Evolutionary conservation across 2,113 vertebrate species (phyloP).

Genomic region (Cyphomyrus discorhynchus): DNA sequence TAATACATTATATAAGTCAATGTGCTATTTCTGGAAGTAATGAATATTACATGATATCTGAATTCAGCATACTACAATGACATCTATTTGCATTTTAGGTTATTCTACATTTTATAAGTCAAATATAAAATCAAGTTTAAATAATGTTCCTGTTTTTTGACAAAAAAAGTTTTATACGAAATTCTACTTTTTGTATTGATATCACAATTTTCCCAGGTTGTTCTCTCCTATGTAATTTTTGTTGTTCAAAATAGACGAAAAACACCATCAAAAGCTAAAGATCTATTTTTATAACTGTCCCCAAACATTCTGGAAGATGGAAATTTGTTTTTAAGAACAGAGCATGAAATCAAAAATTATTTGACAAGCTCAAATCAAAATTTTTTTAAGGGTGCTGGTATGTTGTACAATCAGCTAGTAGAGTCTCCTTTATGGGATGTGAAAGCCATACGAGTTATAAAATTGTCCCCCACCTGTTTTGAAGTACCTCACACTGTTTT

Average conservation of each 20-base stretch:
- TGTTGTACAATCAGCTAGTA: neutral
- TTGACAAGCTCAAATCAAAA: neutral
- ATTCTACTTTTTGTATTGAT: neutral
- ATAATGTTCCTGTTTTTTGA: neutral
- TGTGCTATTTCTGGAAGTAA: neutral
- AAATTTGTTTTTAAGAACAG: neutral
- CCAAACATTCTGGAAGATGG: neutral
- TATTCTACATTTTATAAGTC: neutral
- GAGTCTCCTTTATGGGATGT: neutral
- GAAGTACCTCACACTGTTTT: neutral
- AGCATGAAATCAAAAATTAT: neutral
- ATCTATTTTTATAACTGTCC: neutral
- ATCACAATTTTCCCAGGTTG: neutral
- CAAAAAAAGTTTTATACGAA: neutral
- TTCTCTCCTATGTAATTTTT: neutral
- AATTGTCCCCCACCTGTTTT: neutral
- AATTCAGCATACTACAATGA: neutral
- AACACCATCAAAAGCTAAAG: neutral
- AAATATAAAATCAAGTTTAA: neutral
- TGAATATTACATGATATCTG: neutral
- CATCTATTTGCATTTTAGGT: neutral
- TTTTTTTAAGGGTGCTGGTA: neutral
- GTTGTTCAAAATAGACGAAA: neutral
- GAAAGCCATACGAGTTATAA: neutral
- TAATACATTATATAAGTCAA: neutral